These are phyloP conservation scores for Gracilinanus agilis DNA, from an alignment of 2,113 vertebrate genomes.

Conservation along the genomic window DNA sequence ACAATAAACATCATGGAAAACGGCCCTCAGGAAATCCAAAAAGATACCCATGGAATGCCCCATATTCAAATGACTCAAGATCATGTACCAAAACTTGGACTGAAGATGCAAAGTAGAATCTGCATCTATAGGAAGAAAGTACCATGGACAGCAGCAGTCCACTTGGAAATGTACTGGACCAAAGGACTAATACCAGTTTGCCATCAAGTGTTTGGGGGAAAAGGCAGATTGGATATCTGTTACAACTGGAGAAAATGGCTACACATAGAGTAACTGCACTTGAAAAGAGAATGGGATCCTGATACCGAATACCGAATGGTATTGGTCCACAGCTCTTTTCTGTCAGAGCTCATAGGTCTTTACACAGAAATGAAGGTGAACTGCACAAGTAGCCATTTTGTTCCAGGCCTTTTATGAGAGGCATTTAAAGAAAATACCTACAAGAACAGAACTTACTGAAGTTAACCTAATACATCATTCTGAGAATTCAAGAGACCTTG, in stretches of 20 bases:
- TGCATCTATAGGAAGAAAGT: not conserved
- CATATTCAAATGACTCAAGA: not conserved
- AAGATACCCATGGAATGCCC: not conserved
- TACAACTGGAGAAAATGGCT: not conserved
- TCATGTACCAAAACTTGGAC: not conserved
- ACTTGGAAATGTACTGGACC: not conserved
- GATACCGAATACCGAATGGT: no score
- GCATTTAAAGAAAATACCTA: not conserved
- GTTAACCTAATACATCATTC: not conserved
- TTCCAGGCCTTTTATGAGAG: not conserved
- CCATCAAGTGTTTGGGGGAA: no score
- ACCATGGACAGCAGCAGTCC: not conserved
- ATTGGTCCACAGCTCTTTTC: no score
- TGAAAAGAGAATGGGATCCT: no score
- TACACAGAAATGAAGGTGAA: no score
- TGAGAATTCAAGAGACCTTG: not conserved
- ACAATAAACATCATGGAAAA: not conserved
- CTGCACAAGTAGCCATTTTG: not conserved
- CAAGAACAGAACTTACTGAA: no score
- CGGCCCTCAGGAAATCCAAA: not conserved
- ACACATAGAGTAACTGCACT: not conserved
- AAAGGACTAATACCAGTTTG: not conserved
- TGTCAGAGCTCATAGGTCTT: no score
- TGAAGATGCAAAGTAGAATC: not conserved
- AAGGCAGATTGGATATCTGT: not conserved